Evolutionary conservation across 2,113 vertebrate genomes (phyloP).

Genomic region (Chitala chitala): DNA sequence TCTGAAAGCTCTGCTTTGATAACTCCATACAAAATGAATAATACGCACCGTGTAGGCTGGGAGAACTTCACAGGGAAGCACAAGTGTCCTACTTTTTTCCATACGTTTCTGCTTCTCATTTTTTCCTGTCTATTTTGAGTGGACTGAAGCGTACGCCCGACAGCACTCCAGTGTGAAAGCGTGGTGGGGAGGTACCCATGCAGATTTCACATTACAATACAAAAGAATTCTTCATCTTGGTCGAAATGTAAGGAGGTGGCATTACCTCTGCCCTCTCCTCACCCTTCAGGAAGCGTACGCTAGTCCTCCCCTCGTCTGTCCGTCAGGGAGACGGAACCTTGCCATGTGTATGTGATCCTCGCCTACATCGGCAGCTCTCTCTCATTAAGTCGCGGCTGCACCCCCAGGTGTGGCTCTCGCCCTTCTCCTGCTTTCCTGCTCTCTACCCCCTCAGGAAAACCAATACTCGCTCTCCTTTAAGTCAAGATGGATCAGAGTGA

Average conservation of each 20-base stretch:
- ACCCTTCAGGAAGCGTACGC: no score
- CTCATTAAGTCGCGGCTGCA: constrained; percentile 54
- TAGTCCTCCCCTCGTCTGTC: not conserved
- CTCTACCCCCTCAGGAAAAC: constrained; percentile 37
- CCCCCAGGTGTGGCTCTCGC: constrained; percentile 41
- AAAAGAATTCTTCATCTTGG: not conserved
- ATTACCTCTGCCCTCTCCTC: no score
- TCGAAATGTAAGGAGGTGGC: no score
- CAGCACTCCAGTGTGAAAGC: no score
- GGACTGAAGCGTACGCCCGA: not conserved
- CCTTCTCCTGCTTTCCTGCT: constrained; percentile 38
- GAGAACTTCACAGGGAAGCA: not conserved
- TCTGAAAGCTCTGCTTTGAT: not conserved
- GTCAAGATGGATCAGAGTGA: constrained; percentile 31
- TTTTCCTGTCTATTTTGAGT: constrained; percentile 26
- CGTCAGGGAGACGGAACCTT: constrained; percentile 24
- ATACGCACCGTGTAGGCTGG: not conserved
- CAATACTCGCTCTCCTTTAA: constrained; percentile 39
- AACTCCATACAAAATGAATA: not conserved
- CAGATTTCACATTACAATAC: not conserved
- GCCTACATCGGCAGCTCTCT: constrained; percentile 46
- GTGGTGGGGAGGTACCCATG: not conserved
- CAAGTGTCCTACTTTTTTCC: not conserved
- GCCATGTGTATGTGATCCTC: constrained; percentile 7
- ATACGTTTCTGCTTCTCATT: no score